Percentiles rank a stretch among this genome's conserved stretches.
phyloP scores from a whole-genome alignment of 2,797 vertebrate genomes.

The Galaxias olidus region DNA sequence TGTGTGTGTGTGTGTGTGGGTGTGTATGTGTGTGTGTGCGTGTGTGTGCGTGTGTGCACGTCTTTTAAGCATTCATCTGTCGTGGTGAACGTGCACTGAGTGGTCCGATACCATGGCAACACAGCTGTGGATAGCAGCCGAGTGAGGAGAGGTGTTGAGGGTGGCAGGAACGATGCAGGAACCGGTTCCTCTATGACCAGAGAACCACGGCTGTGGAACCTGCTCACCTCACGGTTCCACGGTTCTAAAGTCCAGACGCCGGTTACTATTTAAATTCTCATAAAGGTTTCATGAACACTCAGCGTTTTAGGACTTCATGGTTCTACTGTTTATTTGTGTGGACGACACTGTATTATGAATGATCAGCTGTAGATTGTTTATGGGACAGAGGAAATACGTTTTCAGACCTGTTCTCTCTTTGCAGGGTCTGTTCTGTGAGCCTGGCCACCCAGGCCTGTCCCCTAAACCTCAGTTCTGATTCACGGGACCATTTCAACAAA shows the following conservation, averaged over 20 bases:
- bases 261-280: too few relatives aligned
- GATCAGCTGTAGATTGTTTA: conserved; percentile 60
- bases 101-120: conserved; percentile 74
- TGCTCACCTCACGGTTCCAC: conserved; percentile 38
- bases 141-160: conserved; percentile 57
- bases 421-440: conserved; percentile 50
- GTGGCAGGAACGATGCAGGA: too few relatives aligned
- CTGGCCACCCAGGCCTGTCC: conserved; percentile 64
- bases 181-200: too few relatives aligned
- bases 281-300: too few relatives aligned
- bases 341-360: conserved; percentile 30
- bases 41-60: background rate
- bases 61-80: too few relatives aligned
- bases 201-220: too few relatives aligned
- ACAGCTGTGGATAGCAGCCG: conserved; percentile 72
- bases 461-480: conserved; percentile 38
- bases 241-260: conserved; percentile 28
- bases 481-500: conserved; percentile 47
- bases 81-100: conserved; percentile 18
- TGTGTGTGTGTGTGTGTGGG: too few relatives aligned
- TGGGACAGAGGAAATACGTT: conserved; percentile 55
- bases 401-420: conserved; percentile 64
- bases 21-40: conserved; percentile 14
- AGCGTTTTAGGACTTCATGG: too few relatives aligned
- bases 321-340: conserved; percentile 25